Percentiles rank a stretch among this genome's conserved stretches.
Evolutionary conservation across 1,140 invertebrate genomes (phyloP).

Genomic region (Xylocopa sonorina): DNA sequence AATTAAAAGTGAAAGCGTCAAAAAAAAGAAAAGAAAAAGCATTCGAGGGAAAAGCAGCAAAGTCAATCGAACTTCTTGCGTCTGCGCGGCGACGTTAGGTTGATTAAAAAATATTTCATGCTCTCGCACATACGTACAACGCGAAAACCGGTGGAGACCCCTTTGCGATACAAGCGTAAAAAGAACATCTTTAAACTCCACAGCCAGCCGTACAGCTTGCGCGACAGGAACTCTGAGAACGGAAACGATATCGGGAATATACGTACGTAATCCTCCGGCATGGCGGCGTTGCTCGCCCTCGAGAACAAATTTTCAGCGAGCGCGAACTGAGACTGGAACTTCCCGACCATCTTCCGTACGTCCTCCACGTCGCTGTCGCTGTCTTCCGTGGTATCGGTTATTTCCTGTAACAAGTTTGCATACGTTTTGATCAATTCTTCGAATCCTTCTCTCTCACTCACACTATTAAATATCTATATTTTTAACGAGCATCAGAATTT

Average conservation of each 20-base stretch:
- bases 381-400: slow-evolving; percentile 70
- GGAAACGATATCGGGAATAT: slow-evolving; percentile 44
- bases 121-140: neutral
- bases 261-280: slow-evolving; percentile 82
- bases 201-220: neutral
- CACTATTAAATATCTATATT: neutral
- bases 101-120: neutral
- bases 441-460: fast-evolving
- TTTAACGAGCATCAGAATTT: too few relatives aligned
- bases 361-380: slow-evolving; percentile 83
- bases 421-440: neutral
- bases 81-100: too few relatives aligned
- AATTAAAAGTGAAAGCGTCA: neutral
- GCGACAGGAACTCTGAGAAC: neutral
- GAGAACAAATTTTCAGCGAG: slow-evolving; percentile 83
- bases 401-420: slow-evolving; percentile 61
- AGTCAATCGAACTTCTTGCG: neutral
- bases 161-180: neutral
- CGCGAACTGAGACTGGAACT: slow-evolving; percentile 82
- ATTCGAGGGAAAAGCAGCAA: neutral
- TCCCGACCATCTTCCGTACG: slow-evolving; percentile 83
- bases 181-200: neutral
- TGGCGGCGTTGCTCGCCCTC: slow-evolving; percentile 78
- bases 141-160: neutral
- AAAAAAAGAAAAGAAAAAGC: neutral